phyloP scores from a whole-genome alignment of 2,797 vertebrate species.

The Podarcis siculus region DNA sequence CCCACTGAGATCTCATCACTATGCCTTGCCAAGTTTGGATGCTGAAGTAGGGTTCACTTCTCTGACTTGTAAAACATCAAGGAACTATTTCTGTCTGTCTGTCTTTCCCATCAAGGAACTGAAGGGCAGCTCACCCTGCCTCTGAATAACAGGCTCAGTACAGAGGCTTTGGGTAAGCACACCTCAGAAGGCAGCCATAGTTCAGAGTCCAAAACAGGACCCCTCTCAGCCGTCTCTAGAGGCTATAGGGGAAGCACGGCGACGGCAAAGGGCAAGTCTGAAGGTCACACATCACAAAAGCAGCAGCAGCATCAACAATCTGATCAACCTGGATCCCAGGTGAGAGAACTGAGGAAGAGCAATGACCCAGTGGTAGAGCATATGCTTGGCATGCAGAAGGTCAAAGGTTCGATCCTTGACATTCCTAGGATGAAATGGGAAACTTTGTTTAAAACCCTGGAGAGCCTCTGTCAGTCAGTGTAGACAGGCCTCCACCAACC shows the following conservation, averaged over 20 bases:
- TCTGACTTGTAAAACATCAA: not conserved
- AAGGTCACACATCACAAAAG: constrained; percentile 28
- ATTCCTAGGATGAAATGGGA: too few species aligned
- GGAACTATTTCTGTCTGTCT: not conserved
- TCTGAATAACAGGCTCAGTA: constrained; percentile 42
- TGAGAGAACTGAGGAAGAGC: constrained; percentile 14
- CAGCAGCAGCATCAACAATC: constrained; percentile 33
- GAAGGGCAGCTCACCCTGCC: constrained; percentile 25
- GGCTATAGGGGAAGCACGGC: constrained; percentile 31
- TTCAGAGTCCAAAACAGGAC: constrained; percentile 29
- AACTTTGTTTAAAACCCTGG: too few species aligned
- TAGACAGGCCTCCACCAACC: too few species aligned
- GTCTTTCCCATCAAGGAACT: not conserved
- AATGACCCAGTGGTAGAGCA: too few species aligned
- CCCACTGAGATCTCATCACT: too few species aligned
- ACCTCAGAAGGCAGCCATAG: constrained; percentile 58
- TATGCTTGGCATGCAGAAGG: not conserved
- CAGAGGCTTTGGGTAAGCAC: constrained; percentile 70
- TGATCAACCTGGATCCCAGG: constrained; percentile 53
- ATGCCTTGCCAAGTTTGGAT: not conserved
- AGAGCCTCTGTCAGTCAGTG: too few species aligned
- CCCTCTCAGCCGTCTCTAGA: constrained; percentile 38
- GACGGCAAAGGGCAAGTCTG: constrained; percentile 45
- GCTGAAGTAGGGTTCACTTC: not conserved
- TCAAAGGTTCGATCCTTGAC: too few species aligned